Conservation (phyloP, 2,797 vertebrate species). For the Gymnothorax javanicus region DNA sequence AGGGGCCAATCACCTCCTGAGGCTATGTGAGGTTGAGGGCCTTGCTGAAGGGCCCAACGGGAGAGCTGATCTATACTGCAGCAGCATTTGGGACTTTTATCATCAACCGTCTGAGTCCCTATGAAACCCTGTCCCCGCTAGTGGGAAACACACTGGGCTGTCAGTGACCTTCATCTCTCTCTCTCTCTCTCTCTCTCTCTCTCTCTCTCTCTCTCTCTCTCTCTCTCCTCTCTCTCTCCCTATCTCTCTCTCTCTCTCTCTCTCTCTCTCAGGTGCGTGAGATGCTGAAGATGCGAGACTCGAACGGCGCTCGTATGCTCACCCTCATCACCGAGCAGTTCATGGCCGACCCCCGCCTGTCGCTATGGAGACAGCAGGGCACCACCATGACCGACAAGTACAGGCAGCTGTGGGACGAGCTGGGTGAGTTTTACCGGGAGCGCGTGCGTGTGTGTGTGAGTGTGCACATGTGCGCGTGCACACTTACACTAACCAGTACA, state of each 20-base stretch:
- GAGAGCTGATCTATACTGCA: too few relatives aligned
- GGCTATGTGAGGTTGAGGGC: too few relatives aligned
- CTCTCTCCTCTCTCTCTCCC: neutral
- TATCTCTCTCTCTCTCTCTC: neutral
- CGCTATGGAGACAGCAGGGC: constrained; percentile 96
- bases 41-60: too few relatives aligned
- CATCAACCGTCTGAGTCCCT: too few relatives aligned
- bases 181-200: neutral
- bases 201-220: neutral
- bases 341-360: constrained; percentile 94
- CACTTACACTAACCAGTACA: neutral
- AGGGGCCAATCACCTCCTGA: too few relatives aligned
- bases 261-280: constrained; percentile 84
- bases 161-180: too few relatives aligned
- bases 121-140: too few relatives aligned
- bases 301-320: constrained; percentile 95
- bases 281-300: constrained; percentile 97
- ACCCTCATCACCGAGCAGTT: constrained; percentile 97
- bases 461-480: too few relatives aligned
- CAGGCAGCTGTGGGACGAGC: constrained; percentile 95
- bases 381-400: constrained; percentile 98
- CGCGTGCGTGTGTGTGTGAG: too few relatives aligned
- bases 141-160: too few relatives aligned
- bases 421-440: constrained; percentile 77
- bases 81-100: too few relatives aligned